Evolutionary conservation across 64 coral and sea anemone species (phyloP), one percentile per base, ranked within the genome.

Genomic region (Actinia tenebrosa): DNA sequence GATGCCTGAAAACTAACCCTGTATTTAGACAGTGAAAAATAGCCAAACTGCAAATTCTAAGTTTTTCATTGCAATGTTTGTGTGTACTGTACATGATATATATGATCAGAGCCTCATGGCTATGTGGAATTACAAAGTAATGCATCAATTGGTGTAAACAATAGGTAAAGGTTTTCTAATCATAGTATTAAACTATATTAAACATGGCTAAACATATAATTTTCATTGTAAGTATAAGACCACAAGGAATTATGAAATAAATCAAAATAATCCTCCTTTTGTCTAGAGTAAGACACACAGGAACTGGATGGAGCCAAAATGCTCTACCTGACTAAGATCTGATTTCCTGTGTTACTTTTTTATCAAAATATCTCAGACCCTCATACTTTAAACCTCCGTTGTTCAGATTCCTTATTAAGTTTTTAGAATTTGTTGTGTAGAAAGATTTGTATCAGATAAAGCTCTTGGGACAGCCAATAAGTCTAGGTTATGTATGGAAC

Each of bases 261-360:
- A 30, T 25, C 26, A 72, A 42, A 72, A 37, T 72, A 72, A 72
- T 72, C 63, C 63, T 66, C 63, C 63, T 23, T 75, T 75, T 75
- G 69, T 75, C 27, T 75, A 30, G 0, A 75, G 69, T 30, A 75
- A 75, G 22, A n/a, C 25, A 42, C 25, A 37, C 69, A 75, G 69
- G 69, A 75, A 75, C 69, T 75, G 26, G 69, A 75, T 75, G 69
- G 69, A 75, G 69, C 69, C 69, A 75, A 42, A 42, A 75, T 14
- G 23, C 69, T 75, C 69, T 75, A 30, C n/a, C 69, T 75, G 69
- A 75, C 69, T 75, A 26, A 75, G 69, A 75, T 42, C 26, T 75
- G 13, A 75, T 75, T 75, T 75, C 69, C 69, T 75, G 69, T 75
- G n/a, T 20, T 22, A 9, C 3, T 27, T 13, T 27, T 13, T 75